Conservation (phyloP, 1,140 invertebrate genomes). For the Ostrea edulis region DNA sequence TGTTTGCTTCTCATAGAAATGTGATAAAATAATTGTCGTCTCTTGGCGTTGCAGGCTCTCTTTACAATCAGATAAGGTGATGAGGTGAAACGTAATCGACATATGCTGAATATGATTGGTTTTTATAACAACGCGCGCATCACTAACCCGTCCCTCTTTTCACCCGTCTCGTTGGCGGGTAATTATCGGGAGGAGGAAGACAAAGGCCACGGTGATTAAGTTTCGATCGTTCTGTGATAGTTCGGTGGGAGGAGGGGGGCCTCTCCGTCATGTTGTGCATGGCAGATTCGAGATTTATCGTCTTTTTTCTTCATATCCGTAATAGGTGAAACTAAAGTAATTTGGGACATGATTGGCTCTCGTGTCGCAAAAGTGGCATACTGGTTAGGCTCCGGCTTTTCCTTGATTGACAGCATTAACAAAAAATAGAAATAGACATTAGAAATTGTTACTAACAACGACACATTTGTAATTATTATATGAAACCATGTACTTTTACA, state of each 20-base stretch:
- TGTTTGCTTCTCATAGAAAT: slow-evolving; percentile 25
- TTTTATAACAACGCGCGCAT: slow-evolving; percentile 34
- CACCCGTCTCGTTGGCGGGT: slow-evolving; percentile 24
- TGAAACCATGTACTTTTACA: background rate
- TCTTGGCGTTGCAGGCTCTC: slow-evolving; percentile 18
- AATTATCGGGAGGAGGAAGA: slow-evolving; percentile 29
- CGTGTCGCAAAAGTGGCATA: background rate
- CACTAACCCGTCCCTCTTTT: background rate
- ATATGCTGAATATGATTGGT: slow-evolving; percentile 9
- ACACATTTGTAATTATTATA: background rate
- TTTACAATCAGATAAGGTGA: slow-evolving; percentile 7
- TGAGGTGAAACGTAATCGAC: slow-evolving; percentile 8
- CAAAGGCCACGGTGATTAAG: background rate
- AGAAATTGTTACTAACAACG: background rate
- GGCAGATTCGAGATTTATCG: slow-evolving; percentile 6
- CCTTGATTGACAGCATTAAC: background rate
- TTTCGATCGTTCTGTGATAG: slow-evolving; percentile 4
- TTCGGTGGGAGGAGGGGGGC: background rate
- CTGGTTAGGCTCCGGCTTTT: background rate
- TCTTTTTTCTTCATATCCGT: background rate
- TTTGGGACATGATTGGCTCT: slow-evolving; percentile 1
- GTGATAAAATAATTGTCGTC: slow-evolving; percentile 19
- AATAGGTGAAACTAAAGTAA: slow-evolving; percentile 28
- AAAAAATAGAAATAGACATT: background rate
- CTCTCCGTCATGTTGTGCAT: background rate